Evolutionary conservation across 2,888 invertebrate genomes (phyloP), one percentile per base, ranked within the genome.

Genomic region (Deladenus siricidicola): DNA sequence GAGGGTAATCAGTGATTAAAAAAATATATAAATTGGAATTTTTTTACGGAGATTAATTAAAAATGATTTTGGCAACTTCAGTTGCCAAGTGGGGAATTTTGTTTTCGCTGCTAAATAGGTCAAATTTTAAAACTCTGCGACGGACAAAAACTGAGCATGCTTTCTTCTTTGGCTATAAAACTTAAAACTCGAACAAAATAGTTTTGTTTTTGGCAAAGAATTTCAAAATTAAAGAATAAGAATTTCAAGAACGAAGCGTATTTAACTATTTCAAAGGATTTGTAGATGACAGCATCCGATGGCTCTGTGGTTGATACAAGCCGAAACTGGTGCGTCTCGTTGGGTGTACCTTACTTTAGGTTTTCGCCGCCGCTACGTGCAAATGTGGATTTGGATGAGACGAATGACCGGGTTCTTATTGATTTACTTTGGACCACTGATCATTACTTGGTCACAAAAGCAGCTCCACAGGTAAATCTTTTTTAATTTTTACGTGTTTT

Each of bases 301-400:
- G 96, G 96, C 0, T 85, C 91, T 55, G 89, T 94, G 10, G 90
- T 96, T 17, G 91, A 93, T 78, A 85, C 96, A 34, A 89, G 92
- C 4, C 84, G 90, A 55, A 88, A 91, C 1, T 93, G 93, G 93
- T 93, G 92, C 80, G 86, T 88, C 49, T 86, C 86, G 75, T 82
- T 88, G 52, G 88, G 89, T 50, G 86, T 89, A 30, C 92, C 92
- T 0, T 96, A 88, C 83, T 83, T 82, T 75, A 80, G 85, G 34
- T 88, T 90, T 76, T 87, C 86, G 75, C 93, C 96, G 0, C 89
- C 88, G 73, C 83, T 96, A 75, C 86, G 89, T 0, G 85, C 76
- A 68, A 72, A 75, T 56, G 72, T 77, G n/a, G 67, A 71, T 34
- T 69, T 76, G 50, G 75, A 74, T 42, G 70, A 70, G 6, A 73